phyloP scores from a whole-genome alignment of 2,888 invertebrate species.

The Abrostola triplasia region DNA sequence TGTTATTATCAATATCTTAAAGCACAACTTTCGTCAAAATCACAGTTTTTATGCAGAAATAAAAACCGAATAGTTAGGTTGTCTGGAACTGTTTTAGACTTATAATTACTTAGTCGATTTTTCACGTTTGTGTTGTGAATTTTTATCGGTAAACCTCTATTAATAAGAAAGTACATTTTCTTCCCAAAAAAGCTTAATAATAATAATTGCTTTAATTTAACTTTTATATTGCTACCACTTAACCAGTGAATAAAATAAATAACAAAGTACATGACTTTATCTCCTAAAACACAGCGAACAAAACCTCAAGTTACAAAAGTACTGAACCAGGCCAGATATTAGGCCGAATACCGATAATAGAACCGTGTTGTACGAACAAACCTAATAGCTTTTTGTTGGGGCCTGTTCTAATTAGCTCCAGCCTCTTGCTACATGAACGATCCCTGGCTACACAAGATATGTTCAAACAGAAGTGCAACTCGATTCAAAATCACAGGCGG shows the following conservation, averaged over 20 bases:
- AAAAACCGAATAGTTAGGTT: no score
- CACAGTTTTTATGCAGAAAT: no score
- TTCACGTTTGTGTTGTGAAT: no score
- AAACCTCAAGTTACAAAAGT: constrained; percentile 13
- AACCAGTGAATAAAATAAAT: neutral
- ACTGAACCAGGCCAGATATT: constrained; percentile 28
- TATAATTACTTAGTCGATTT: no score
- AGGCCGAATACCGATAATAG: constrained; percentile 45
- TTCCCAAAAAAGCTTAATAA: no score
- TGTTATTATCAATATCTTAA: no score
- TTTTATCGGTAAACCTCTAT: no score
- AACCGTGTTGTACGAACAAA: constrained; percentile 37
- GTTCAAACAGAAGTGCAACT: constrained; percentile 19
- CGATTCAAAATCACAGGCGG: neutral
- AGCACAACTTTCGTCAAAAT: no score
- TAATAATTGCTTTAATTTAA: no score
- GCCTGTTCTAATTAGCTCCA: constrained; percentile 53
- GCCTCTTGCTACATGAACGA: constrained; percentile 41
- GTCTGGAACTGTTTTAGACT: no score
- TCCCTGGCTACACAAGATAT: neutral
- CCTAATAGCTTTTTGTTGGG: constrained; percentile 57
- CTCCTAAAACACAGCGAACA: neutral
- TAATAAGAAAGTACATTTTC: no score
- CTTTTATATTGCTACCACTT: no score
- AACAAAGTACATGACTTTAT: constrained; percentile 13